These are phyloP conservation scores for Mylabris sibirica DNA, from an alignment of 2,888 invertebrate genomes.

Conservation along the genomic window DNA sequence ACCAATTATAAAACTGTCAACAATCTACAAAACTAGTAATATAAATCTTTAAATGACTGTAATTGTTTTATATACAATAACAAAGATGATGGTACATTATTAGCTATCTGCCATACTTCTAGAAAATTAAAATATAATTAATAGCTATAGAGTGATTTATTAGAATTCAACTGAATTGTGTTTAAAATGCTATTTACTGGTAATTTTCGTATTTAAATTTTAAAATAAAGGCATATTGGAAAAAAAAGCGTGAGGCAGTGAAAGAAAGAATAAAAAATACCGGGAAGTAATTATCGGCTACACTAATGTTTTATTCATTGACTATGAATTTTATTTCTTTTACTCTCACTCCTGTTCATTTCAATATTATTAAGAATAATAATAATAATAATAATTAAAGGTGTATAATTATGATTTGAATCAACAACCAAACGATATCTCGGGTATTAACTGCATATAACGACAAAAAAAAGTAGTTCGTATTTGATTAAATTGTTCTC, in stretches of 20 bases:
- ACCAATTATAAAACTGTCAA: slow-evolving; percentile 8
- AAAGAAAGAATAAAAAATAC: neutral
- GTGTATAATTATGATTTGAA: neutral
- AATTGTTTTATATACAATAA: slow-evolving; percentile 5
- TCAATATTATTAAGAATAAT: neutral
- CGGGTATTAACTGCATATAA: neutral
- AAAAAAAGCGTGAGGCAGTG: neutral
- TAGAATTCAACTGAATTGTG: neutral
- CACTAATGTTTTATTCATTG: slow-evolving; percentile 6
- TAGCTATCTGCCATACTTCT: neutral
- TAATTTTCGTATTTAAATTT: neutral
- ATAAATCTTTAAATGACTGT: slow-evolving; percentile 5
- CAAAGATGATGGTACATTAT: slow-evolving; percentile 5
- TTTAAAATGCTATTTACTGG: neutral
- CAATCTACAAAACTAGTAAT: slow-evolving; percentile 1
- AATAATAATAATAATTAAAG: neutral
- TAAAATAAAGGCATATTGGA: neutral
- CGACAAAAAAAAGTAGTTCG: neutral
- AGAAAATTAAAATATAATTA: neutral
- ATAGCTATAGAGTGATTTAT: slow-evolving; percentile 2
- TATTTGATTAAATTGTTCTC: neutral
- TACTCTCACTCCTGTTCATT: neutral
- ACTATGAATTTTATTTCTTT: neutral
- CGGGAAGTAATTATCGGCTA: neutral
- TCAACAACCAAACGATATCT: neutral